Base-by-base conservation (phyloP, 2,888 invertebrate genomes). In the Pandemis heparana region DNA sequence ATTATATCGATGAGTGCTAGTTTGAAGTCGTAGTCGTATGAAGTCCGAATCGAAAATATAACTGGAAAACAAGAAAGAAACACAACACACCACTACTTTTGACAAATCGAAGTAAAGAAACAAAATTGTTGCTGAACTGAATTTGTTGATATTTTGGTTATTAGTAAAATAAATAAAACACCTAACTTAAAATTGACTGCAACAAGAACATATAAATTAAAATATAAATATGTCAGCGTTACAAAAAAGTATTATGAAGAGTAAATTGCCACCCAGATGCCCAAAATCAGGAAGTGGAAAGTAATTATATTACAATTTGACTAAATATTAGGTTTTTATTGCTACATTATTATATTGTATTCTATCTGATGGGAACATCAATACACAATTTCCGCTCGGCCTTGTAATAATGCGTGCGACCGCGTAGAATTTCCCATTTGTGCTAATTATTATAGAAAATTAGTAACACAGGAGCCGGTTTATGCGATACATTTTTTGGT, bases 171-270 rank as follows among this genome's bases (percentile, higher is more conserved):
- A 65, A 60, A 46, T 38, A 65, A 62, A 56, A 10, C 48, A 62
- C 6, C 3, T 56, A 18, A 46, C 32, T 53, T 62, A 18, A 43
- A 60, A 66, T 48, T 65, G 32, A 71, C 65, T 66, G 32, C 48
- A 65, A 67, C 18, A 43, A 56, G 51, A 10, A 48, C 23, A 23
- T 51, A 18, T 60, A 18, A n/a, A n/a, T 62, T 46, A 41, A 46
- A 38, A 69, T 61, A 38, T 39, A 46, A 81, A 74, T 48, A 97
- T 97, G 97, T 97, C 97, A 71, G 95, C 95, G 75, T 94, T 97
- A 79, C 97, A 97, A 85, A 96, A 96, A 85, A 95, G 95, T 82
- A 95, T 97, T 76, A 89, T 96, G 83, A 96, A 96, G 87, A 96
- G 95, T 77, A 96, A 96, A 87, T 88, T 97, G 78, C 97, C 96